Conservation (phyloP, 2,797 vertebrate genomes). For the Sparus aurata region DNA sequence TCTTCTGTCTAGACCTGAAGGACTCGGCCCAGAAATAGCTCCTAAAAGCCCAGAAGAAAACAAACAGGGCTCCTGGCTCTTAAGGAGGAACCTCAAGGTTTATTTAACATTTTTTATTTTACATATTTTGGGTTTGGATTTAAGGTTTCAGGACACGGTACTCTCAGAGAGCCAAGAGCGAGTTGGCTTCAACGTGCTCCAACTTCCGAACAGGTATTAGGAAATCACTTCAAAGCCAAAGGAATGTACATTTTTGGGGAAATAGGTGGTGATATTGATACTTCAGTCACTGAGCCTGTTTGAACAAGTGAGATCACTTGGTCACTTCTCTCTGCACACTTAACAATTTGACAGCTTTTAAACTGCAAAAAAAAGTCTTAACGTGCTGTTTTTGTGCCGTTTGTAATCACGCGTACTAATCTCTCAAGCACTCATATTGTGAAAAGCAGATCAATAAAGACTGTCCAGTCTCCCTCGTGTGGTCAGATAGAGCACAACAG, state of each 20-base stretch:
- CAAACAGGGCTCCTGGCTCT: slow-evolving; percentile 61
- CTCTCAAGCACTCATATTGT: background rate
- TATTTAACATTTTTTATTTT: slow-evolving; percentile 62
- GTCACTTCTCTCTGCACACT: background rate
- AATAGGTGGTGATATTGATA: background rate
- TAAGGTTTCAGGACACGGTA: slow-evolving; percentile 51
- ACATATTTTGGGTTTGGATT: slow-evolving; percentile 66
- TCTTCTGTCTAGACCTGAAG: slow-evolving; percentile 77
- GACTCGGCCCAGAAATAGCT: slow-evolving; percentile 73
- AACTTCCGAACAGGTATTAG: slow-evolving; percentile 11
- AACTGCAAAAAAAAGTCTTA: too few relatives aligned
- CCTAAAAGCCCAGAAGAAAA: slow-evolving; percentile 61
- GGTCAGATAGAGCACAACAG: slow-evolving; percentile 40
- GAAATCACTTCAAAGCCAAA: slow-evolving; percentile 46
- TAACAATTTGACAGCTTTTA: background rate
- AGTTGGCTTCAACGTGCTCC: slow-evolving; percentile 25
- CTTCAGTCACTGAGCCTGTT: background rate
- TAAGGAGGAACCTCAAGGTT: slow-evolving; percentile 62
- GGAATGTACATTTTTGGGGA: slow-evolving; percentile 46
- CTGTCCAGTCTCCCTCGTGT: slow-evolving; percentile 56
- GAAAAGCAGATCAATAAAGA: background rate
- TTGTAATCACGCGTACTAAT: background rate
- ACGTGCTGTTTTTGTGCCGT: slow-evolving; percentile 10
- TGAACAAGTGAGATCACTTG: background rate
- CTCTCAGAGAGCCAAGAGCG: slow-evolving; percentile 42